Base-by-base conservation (phyloP, 2,888 invertebrate species). In the Agrochola lota region DNA sequence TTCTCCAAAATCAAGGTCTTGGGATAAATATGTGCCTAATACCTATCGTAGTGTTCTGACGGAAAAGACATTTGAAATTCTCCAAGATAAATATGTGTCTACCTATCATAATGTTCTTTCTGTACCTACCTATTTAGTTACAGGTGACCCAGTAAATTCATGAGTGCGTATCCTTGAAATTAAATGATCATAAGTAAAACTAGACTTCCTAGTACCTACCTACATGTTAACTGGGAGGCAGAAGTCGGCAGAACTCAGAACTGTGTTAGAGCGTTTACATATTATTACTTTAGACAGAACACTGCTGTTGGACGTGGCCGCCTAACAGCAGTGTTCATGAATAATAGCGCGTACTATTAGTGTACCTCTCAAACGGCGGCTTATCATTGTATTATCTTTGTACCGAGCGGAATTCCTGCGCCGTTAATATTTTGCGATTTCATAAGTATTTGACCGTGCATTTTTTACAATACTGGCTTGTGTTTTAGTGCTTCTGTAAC, bases 321-420 rank as follows among this genome's bases (percentile, higher is more conserved):
- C 64, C 23, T 71, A 63, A 62, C 59, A 63, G 69, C 69, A 40
- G 66, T 70, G 64, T 64, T 75, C 70, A 71, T 77, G 74, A 77
- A 71, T 80, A 86, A 75, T 86, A 75, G 49, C 72, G 70, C 55
- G 55, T 40, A 68, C 55, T 63, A 81, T 66, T 85, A 78, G 55
- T 63, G 72, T 43, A 75, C 55, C 66, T 60, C 78, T 77, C 62
- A 73, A 70, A 71, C 68, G 46, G 49, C 60, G 46, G 55, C 62
- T 83, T 85, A 85, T 85, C 79, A 78, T 55, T 75, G 23, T 64
- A 77, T 67, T 85, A 85, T 77, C 71, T 85, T 73, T 60, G 59
- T 69, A 77, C 67, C 67, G 76, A 62, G 67, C 63, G 80, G 80
- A 77, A 82, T 85, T 66, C 62, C 40, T 63, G 80, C 74, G 80